Conservation (phyloP, 2,888 invertebrate genomes). For the Caenorhabditis doughertyi region DNA sequence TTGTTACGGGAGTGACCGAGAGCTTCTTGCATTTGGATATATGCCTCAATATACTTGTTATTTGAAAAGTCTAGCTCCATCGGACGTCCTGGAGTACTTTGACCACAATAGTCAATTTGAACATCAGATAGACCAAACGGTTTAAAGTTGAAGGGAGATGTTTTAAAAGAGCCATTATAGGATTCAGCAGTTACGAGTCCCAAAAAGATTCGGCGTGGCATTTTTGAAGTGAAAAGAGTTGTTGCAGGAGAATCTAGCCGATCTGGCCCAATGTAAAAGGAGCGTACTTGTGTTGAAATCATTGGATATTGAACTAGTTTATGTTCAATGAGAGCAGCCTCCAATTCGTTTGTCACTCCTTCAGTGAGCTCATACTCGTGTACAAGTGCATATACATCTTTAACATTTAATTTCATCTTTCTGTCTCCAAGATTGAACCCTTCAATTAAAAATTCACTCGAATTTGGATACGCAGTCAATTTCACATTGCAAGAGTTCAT, state of each 20-base stretch:
- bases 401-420: neutral
- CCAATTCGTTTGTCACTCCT: constrained; percentile 17
- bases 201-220: constrained; percentile 13
- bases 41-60: neutral
- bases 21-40: neutral
- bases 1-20: constrained; percentile 11
- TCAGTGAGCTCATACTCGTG: constrained; percentile 16
- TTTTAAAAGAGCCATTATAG: constrained; percentile 3
- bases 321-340: neutral
- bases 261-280: neutral
- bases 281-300: neutral
- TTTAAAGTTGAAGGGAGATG: constrained; percentile 11
- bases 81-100: neutral
- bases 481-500: neutral
- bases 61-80: constrained; percentile 11
- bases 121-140: neutral
- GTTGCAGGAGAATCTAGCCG: constrained; percentile 8
- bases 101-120: constrained; percentile 26
- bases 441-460: neutral
- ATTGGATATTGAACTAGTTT: constrained; percentile 5
- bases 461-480: neutral
- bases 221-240: constrained; percentile 12
- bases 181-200: constrained; percentile 7
- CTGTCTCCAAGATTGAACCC: neutral
- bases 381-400: constrained; percentile 13